A percentile compares a stretch with the other conserved stretches of the same genome.
These are phyloP conservation scores for Nemoura dubitans DNA, from an alignment of 2,888 invertebrate genomes.

Conservation along the genomic window DNA sequence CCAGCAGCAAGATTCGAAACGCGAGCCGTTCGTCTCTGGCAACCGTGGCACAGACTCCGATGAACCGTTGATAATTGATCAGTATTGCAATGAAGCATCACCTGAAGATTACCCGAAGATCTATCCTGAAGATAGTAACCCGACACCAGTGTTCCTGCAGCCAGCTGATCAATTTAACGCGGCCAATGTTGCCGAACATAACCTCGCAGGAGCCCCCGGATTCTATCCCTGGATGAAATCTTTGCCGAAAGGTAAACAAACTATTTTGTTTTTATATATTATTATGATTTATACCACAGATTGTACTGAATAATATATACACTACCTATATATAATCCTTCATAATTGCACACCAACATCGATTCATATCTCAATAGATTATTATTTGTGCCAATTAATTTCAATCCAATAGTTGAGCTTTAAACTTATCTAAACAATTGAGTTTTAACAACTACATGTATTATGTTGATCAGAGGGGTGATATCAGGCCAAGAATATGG, in stretches of 20 bases:
- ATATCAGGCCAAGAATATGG: too few relatives aligned
- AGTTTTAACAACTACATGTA: too few relatives aligned
- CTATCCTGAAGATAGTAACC: not conserved
- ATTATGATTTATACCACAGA: too few relatives aligned
- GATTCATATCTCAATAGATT: too few relatives aligned
- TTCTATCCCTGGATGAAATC: conserved; percentile 58
- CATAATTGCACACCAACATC: too few relatives aligned
- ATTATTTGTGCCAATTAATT: too few relatives aligned
- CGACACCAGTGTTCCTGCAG: not conserved
- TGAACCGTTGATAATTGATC: not conserved
- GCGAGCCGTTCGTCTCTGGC: not conserved
- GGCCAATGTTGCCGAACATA: not conserved
- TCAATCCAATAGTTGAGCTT: too few relatives aligned
- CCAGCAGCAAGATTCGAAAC: not conserved
- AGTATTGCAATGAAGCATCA: not conserved
- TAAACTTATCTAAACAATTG: too few relatives aligned
- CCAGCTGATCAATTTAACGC: not conserved
- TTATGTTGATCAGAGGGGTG: too few relatives aligned
- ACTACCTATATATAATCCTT: too few relatives aligned
- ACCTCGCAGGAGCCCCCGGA: not conserved
- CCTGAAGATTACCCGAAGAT: not conserved
- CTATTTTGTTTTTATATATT: too few relatives aligned
- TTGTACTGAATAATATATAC: too few relatives aligned
- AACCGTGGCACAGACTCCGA: not conserved
- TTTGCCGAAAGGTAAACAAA: conserved; percentile 49